Evolutionary conservation across 2,888 invertebrate genomes (phyloP), one percentile per base, ranked within the genome.

Genomic region (Hermaeophaga mercurialis): DNA sequence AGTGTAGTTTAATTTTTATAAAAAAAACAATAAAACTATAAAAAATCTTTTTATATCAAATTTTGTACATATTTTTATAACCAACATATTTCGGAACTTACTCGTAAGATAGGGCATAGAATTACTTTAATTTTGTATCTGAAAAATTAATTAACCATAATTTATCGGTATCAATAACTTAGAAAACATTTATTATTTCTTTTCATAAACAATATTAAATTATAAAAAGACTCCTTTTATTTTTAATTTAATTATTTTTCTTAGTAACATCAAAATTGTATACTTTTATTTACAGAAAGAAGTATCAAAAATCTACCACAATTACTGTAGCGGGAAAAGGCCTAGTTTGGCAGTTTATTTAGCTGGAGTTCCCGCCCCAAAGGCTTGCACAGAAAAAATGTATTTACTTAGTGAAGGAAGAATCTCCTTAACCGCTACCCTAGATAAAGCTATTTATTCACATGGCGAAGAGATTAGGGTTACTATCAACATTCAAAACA

Each of bases 331-430:
- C 19, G 73, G 73, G 38, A 74, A 76, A 64, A 66, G 76, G 54
- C 76, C 75, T 3, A 73, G 73, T 43, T 58, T 73, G 50, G 73
- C 73, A 14, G 72, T 70, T 18, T 73, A 73, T 55, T 50, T 77
- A 11, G 73, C 77, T 66, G 80, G 79, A 60, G 72, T 80, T 55
- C 82, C 84, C 1, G 83, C 87, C 12, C 90, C 92, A 1, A 84
- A 85, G 56, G 89, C 87, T 0, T 79, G 83, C 1, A 86, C 88
- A 6, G 90, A 90, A 69, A 92, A 92, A 70, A 90, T 89, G n/a
- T 92, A 93, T 73, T 80, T 94, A 26, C 81, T 94, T 47, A 91
- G 91, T 67, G 91, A 92, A 66, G 94, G 94, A 45, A 85, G 88
- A 63, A 87, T 94, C 59, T 84, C 86, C 64, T 76, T 94, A 44